Evolutionary conservation across 2,113 vertebrate species (phyloP), one percentile per base, ranked within the genome.

Genomic region (Pimephales promelas): DNA sequence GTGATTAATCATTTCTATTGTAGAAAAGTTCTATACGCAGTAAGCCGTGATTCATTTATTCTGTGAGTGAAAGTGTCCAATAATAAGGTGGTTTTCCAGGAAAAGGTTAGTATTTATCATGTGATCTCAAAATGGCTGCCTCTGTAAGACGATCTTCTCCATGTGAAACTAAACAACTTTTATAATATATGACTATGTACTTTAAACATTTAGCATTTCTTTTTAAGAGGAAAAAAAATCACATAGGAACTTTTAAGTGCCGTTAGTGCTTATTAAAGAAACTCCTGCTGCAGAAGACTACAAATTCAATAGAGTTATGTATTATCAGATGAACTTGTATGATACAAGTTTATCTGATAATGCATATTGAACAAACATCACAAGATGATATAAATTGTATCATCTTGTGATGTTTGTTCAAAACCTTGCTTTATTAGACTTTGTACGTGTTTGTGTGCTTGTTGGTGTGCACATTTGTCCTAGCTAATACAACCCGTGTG

Each of bases 401-500:
- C 10, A 24, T 4, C 6, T 20, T 28, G n/a, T 66, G 16, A 24
- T 59, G 56, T 80, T 54, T 36, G 2, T 70, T 34, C 64, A 72
- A 26, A 56, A 1, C 6, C 28, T 62, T 47, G 43, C 49, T 36
- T 74, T 54, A 20, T 54, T 47, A 79, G 8, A 36, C 57, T 26
- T 45, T 26, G 5, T 71, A 45, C 43, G 22, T 71, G 36, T 71
- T 5, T 66, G 70, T 71, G 56, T 61, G 40, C 78, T n/a, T 66
- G 68, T 10, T 47, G 36, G n/a, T 4, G 9, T 49, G 47, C 9
- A 22, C 26, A 71, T 26, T 66, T 68, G 74, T 82, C 75, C 74
- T 82, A 40, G 40, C 40, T 40, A 26, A 66, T 13, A 79, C 5
- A 79, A 84, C 74, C 45, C 2, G 56, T 45, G 36, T 26, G 66